A percentile compares a stretch with the other conserved stretches of the same genome.
phyloP scores from a whole-genome alignment of 2,797 vertebrate species.

The Coilia nasus region DNA sequence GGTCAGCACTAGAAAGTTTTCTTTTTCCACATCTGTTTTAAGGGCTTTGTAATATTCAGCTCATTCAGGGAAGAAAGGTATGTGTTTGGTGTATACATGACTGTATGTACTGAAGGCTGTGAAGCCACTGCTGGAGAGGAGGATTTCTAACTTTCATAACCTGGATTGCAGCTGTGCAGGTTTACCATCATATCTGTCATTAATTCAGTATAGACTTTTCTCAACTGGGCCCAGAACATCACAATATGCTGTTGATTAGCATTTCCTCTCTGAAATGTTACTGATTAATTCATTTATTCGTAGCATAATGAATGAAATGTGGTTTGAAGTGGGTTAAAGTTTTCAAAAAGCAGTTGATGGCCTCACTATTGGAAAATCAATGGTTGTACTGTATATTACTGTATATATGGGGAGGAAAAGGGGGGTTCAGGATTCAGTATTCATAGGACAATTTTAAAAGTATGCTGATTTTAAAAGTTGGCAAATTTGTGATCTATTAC shows the following conservation, averaged over 20 bases:
- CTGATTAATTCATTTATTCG: neutral
- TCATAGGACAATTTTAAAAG: neutral
- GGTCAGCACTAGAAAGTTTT: neutral
- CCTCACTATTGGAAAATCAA: neutral
- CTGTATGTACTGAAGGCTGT: neutral
- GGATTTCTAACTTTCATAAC: neutral
- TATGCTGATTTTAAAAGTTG: neutral
- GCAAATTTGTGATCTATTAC: neutral
- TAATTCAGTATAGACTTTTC: neutral
- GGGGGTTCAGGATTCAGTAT: neutral
- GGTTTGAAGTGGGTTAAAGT: slow-evolving; percentile 2
- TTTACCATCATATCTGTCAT: neutral
- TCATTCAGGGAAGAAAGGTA: neutral
- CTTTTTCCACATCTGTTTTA: neutral
- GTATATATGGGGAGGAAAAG: neutral
- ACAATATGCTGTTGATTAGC: neutral
- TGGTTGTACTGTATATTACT: neutral
- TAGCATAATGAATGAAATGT: neutral
- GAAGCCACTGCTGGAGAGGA: neutral
- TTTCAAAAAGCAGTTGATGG: neutral
- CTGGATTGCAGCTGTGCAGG: neutral
- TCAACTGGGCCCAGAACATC: neutral
- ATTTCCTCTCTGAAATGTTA: neutral
- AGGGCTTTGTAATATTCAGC: too few species aligned
- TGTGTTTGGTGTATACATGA: neutral